Evolutionary conservation across 1,140 invertebrate species (phyloP).

Genomic region (Pseudomyrmex gracilis): DNA sequence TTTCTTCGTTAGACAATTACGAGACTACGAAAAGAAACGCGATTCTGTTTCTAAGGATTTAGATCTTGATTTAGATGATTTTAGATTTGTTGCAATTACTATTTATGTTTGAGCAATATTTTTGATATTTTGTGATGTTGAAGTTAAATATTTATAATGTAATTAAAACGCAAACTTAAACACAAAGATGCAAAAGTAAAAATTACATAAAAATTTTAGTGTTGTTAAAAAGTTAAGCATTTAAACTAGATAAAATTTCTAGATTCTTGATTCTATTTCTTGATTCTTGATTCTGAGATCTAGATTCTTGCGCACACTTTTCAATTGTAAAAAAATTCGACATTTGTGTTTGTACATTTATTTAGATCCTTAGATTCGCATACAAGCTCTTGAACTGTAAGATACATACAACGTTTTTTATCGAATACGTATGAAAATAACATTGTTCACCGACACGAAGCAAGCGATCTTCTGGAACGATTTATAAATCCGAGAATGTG

Average conservation of each 20-base stretch:
- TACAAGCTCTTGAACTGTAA: slow-evolving; percentile 2
- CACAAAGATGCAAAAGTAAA: background rate
- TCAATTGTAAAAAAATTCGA: slow-evolving; percentile 46
- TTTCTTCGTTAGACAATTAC: background rate
- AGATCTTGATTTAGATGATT: slow-evolving; percentile 10
- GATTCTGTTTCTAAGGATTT: background rate
- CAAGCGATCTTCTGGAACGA: background rate
- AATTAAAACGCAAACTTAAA: background rate
- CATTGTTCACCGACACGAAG: background rate
- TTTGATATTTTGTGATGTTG: too few relatives aligned
- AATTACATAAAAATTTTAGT: background rate
- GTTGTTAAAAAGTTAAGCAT: background rate
- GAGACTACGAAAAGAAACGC: slow-evolving; percentile 12
- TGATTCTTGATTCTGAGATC: too few relatives aligned
- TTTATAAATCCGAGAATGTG: background rate
- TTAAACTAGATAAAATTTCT: background rate
- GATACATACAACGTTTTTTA: background rate
- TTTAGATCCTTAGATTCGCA: background rate
- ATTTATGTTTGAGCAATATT: too few relatives aligned
- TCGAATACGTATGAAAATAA: background rate
- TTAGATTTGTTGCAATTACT: background rate
- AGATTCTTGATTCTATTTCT: too few relatives aligned
- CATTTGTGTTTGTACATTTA: background rate
- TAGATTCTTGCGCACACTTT: slow-evolving; percentile 34
- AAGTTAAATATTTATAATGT: too few relatives aligned